Percentiles rank a stretch among this genome's conserved stretches.
Evolutionary conservation across 2,888 invertebrate species (phyloP).

Genomic region (Cerastis rubricosa): DNA sequence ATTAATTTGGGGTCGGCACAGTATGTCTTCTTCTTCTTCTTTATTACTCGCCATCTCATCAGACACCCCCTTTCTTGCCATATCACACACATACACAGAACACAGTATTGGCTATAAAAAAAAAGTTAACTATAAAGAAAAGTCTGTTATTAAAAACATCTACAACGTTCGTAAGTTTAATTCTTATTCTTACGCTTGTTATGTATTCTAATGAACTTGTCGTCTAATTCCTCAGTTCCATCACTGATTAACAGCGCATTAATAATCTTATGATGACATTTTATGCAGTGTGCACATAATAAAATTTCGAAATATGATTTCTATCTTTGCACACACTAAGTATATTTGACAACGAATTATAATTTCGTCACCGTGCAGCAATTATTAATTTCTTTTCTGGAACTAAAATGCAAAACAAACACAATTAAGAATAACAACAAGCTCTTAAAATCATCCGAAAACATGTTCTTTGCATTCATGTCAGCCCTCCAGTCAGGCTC

Average conservation of each 20-base stretch:
- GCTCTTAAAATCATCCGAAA: background rate
- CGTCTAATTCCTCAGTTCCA: background rate
- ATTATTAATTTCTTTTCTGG: constrained; percentile 9
- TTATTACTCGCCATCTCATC: no score
- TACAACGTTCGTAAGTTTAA: background rate
- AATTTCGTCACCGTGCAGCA: constrained; percentile 13
- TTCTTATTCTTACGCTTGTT: background rate
- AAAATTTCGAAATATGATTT: constrained; percentile 23
- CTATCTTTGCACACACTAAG: constrained; percentile 22
- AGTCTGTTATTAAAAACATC: background rate
- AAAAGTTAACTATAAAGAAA: background rate
- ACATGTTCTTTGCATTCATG: background rate
- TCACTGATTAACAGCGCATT: background rate
- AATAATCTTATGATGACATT: background rate
- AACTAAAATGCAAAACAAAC: background rate
- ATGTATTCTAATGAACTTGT: background rate
- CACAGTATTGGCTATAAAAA: no score
- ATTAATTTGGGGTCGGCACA: no score
- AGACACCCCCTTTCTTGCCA: no score
- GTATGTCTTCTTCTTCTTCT: no score
- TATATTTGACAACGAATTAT: constrained; percentile 26
- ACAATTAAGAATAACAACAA: background rate
- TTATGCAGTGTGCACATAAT: constrained; percentile 4
- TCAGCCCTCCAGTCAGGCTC: background rate
- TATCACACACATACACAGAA: no score